Conservation (phyloP, 2,888 invertebrate genomes). For the Beris chalybata region DNA sequence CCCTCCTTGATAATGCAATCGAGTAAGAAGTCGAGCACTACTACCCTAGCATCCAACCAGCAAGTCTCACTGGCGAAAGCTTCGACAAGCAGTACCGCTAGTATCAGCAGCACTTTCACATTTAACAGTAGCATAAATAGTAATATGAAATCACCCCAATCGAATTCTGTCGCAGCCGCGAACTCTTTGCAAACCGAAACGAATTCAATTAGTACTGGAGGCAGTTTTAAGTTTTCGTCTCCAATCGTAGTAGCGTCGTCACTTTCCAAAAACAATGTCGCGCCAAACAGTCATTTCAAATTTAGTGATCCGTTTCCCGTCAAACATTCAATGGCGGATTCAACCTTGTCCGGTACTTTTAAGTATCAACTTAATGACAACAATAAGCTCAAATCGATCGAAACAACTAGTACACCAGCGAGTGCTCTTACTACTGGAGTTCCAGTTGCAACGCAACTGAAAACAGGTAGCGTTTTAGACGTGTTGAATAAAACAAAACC, state of each 20-base stretch:
- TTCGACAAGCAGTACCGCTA: not conserved
- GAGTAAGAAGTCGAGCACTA: constrained; percentile 41
- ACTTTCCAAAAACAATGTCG: constrained; percentile 53
- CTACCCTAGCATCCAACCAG: constrained; percentile 53
- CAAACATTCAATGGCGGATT: constrained; percentile 44
- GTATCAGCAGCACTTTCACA: not conserved
- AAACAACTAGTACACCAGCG: not conserved
- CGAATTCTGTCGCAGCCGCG: not conserved
- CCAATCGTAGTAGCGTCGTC: constrained; percentile 50
- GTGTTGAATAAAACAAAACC: constrained; percentile 46
- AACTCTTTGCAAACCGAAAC: not conserved
- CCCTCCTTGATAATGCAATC: constrained; percentile 47
- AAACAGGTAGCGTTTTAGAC: constrained; percentile 57
- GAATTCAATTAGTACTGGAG: not conserved
- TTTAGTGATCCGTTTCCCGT: constrained; percentile 61
- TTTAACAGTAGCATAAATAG: constrained; percentile 7
- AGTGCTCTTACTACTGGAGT: constrained; percentile 7
- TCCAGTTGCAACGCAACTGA: constrained; percentile 47
- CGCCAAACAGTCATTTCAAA: constrained; percentile 60
- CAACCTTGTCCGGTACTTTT: constrained; percentile 47
- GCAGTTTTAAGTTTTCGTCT: constrained; percentile 56
- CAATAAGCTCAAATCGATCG: not conserved
- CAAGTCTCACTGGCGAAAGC: constrained; percentile 52
- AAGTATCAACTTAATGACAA: constrained; percentile 42
- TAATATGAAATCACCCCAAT: not conserved